Base-by-base conservation (phyloP, 2,797 vertebrate species). In the Arnoldichthys spilopterus region DNA sequence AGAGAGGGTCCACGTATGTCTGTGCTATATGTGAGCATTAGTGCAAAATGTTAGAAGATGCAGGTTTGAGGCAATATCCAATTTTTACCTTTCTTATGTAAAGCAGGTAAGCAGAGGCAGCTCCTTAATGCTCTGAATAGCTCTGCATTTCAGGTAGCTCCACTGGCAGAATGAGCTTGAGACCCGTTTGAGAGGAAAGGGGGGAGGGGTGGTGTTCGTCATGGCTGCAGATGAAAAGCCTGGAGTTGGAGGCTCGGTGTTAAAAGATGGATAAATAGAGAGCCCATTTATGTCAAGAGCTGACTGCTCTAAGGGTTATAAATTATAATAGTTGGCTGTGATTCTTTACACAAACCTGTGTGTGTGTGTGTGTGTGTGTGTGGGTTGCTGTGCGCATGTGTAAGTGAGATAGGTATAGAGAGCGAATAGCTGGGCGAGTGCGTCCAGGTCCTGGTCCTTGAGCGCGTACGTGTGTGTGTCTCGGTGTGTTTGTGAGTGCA, bases 401-500 rank as follows among this genome's bases (percentile, higher is more conserved):
- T 61, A 26, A 28, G 61, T 69, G 59, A 64, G 32, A 30, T 20
- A 47, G 43, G 56, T 24, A n/a, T 18, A 54, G 56, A 71, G 56
- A 61, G 37, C 26, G 68, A 64, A 43, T 26, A 11, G 24, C 20
- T 75, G 49, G 71, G 22, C 1, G 9, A 63, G 28, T 51, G 16
- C 24, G 30, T 67, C 37, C 34, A 61, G 54, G 54, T 45, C 15
- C 3, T 5, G 56, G 49, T 20, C n/a, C 37, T 45, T 80, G 67
- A 61, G 47, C 34, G 28, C 54, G 47, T 68, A 34, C 56, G 53
- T 59, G 47, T 72, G 59, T 28, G 45, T 71, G 58, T 69, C 32
- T 58, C 53, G 49, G 30, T 71, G 56, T 18, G 53, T 74, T 56
- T 67, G 56, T 54, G 61, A 58, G 45, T 22, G 61, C 45, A 49